Evolutionary conservation across 2,888 invertebrate species (phyloP).

Genomic region (Calephelis perditalis): DNA sequence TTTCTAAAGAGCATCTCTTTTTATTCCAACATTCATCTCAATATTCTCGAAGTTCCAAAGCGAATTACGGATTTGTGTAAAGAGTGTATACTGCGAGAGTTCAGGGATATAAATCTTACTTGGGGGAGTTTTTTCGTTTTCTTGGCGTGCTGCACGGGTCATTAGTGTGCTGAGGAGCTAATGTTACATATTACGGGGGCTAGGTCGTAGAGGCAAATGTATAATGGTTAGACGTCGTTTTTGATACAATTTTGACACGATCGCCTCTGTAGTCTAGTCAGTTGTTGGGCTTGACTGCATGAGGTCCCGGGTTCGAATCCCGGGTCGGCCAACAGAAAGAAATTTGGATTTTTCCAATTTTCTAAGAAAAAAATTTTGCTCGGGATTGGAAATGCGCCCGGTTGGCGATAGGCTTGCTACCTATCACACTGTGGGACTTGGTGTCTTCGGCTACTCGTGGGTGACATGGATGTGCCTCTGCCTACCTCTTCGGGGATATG

Average conservation of each 20-base stretch:
- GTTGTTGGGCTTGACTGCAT: no score
- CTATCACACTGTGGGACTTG: no score
- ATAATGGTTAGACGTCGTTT: neutral
- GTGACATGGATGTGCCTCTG: no score
- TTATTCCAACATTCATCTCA: constrained; percentile 5
- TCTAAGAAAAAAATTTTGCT: no score
- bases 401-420: no score
- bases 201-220: neutral
- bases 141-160: constrained; percentile 16
- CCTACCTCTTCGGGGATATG: no score
- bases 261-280: neutral
- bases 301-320: no score
- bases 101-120: constrained; percentile 63
- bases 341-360: no score
- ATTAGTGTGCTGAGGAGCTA: constrained; percentile 14
- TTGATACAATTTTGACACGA: neutral
- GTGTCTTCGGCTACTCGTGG: no score
- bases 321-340: no score
- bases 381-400: no score
- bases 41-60: constrained; percentile 12
- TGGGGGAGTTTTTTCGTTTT: constrained; percentile 34
- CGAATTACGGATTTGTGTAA: constrained; percentile 51
- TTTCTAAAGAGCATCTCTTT: constrained; percentile 4
- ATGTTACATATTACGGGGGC: neutral
- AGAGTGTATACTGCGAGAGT: constrained; percentile 51